Base-by-base conservation (phyloP, 2,797 vertebrate species). In the Danio albolineatus region DNA sequence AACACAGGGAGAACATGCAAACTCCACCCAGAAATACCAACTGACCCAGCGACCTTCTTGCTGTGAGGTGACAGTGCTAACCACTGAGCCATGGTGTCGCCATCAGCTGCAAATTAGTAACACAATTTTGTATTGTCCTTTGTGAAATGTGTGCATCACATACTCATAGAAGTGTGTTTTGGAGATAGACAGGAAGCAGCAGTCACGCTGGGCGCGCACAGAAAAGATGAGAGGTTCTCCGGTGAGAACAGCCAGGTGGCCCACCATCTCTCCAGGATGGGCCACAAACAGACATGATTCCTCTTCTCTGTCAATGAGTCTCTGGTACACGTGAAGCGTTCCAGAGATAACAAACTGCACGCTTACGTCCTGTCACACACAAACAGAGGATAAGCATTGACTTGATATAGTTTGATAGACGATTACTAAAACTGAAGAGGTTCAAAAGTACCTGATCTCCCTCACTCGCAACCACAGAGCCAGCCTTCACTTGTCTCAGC, bases 161-260 rank as follows among this genome's bases (percentile, higher is more conserved):
- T 92, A 98, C 97, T 98, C 97, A 0, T 99, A 99, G 89, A 99
- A 98, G 87, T 97, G 94, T 10, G 95, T 92, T 90, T 98, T 98
- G 82, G 96, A 95, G 88, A 98, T 95, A 59, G 94, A 96, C 12
- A 98, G 92, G 91, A 96, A 96, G 89, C 91, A 93, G 90, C 96
- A 97, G 89, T 97, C 97, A 1, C 95, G 90, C 44, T 96, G 95
- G 69, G 96, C 96, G 66, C 93, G 94, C 77, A 98, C 94, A 36
- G 94, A 97, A 91, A 97, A 99, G 90, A 97, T 97, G 0, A 99
- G 95, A 0, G 97, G 97, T 56, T 99, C 97, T 1, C 98, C 98
- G 0, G 98, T 99, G 62, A 99, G 95, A 21, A 97, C 97, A 0
- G 97, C 96, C 1, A 99, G 92, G 88, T 98, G 97, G 2, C 97